Evolutionary conservation across 1,140 invertebrate species (phyloP).

Genomic region (Condylostylus longicornis): DNA sequence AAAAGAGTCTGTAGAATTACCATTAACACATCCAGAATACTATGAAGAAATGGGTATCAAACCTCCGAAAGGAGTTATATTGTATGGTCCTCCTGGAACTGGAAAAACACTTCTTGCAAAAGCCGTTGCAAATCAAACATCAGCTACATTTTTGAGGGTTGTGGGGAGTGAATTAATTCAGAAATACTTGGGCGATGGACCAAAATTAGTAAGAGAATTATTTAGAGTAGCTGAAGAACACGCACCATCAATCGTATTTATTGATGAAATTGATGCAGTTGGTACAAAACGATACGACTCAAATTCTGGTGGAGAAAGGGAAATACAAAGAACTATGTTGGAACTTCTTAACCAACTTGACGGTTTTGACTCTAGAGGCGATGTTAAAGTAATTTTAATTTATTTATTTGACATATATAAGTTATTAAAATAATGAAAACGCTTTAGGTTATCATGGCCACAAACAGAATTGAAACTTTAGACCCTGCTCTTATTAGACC

Average conservation of each 20-base stretch:
- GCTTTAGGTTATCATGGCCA: slow-evolving; percentile 92
- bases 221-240: slow-evolving; percentile 98
- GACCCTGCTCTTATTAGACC: slow-evolving; percentile 98
- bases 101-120: slow-evolving; percentile 97
- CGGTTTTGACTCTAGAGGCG: slow-evolving; percentile 93
- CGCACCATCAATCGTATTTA: slow-evolving; percentile 98
- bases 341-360: slow-evolving; percentile 97
- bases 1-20: slow-evolving; percentile 97
- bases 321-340: slow-evolving; percentile 99
- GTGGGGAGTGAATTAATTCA: slow-evolving; percentile 99
- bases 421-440: neutral
- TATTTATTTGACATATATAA: slow-evolving; percentile 4
- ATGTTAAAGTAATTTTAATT: slow-evolving; percentile 75
- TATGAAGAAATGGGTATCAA: slow-evolving; percentile 99
- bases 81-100: slow-evolving; percentile 96
- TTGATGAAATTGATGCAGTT: slow-evolving; percentile 99
- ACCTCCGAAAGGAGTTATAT: slow-evolving; percentile 97
- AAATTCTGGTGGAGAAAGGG: slow-evolving; percentile 97
- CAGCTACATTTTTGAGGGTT: slow-evolving; percentile 95
- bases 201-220: slow-evolving; percentile 92
- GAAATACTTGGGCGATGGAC: slow-evolving; percentile 98
- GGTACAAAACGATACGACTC: slow-evolving; percentile 99
- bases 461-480: slow-evolving; percentile 97
- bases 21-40: slow-evolving; percentile 97
- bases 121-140: slow-evolving; percentile 99